A percentile compares a stretch with the other conserved stretches of the same genome.
Evolutionary conservation across 1,140 invertebrate species (phyloP).

Genomic region (Bombus ignitus): DNA sequence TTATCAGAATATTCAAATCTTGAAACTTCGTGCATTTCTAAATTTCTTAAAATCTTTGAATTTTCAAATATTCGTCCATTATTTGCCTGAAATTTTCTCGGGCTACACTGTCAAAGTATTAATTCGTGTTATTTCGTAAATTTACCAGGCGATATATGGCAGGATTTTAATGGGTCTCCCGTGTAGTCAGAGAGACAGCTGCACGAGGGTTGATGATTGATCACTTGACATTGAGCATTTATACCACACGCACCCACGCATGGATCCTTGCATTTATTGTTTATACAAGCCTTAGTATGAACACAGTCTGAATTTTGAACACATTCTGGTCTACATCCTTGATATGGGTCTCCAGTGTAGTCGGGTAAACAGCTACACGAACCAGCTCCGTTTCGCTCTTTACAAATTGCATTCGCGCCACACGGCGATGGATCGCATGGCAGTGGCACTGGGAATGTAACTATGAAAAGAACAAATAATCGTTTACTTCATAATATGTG

Average conservation of each 20-base stretch:
- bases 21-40: background rate
- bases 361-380: conserved; percentile 91
- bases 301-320: conserved; percentile 91
- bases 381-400: conserved; percentile 89
- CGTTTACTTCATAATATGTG: background rate
- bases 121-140: background rate
- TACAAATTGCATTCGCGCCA: conserved; percentile 91
- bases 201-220: conserved; percentile 92
- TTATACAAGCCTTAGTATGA: conserved; percentile 89
- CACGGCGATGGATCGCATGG: conserved; percentile 93
- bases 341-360: conserved; percentile 92
- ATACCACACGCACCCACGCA: conserved; percentile 91
- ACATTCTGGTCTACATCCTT: conserved; percentile 91
- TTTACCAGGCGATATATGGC: conserved; percentile 87
- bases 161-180: conserved; percentile 90
- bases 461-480: conserved; percentile 13
- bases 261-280: conserved; percentile 92
- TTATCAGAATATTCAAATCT: background rate
- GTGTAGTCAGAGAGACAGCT: conserved; percentile 89
- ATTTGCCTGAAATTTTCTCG: background rate
- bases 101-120: background rate
- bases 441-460: conserved; percentile 72
- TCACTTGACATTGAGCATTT: conserved; percentile 91
- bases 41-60: too few species aligned
- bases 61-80: too few species aligned